These are phyloP conservation scores for Heteropelma amictum DNA, from an alignment of 2,888 invertebrate species.

Conservation along the genomic window DNA sequence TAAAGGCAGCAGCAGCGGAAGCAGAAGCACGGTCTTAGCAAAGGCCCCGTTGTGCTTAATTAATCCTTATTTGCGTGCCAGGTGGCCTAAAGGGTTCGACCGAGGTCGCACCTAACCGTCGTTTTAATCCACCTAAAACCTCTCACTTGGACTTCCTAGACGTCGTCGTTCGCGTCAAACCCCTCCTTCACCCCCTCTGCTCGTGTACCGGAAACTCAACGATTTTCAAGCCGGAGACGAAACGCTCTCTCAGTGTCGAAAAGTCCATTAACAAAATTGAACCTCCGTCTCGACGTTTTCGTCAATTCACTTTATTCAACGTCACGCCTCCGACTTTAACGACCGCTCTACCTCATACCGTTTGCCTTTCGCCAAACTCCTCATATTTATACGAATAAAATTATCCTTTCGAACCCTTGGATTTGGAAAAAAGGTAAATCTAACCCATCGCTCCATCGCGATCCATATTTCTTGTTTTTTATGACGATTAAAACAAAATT, in stretches of 20 bases:
- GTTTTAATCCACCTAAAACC: conserved; percentile 62
- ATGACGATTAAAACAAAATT: too few relatives aligned
- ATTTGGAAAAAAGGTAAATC: too few relatives aligned
- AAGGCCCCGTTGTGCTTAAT: conserved; percentile 57
- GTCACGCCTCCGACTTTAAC: conserved; percentile 31
- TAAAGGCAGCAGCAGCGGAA: conserved; percentile 54
- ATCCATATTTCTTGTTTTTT: too few relatives aligned
- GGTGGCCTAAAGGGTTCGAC: conserved; percentile 57
- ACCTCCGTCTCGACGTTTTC: conserved; percentile 51
- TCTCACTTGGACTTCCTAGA: conserved; percentile 23
- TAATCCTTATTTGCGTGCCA: conserved; percentile 66
- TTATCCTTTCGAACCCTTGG: too few relatives aligned
- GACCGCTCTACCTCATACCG: conserved; percentile 26
- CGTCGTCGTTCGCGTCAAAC: conserved; percentile 9
- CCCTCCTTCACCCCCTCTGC: neutral
- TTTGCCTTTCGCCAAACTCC: too few relatives aligned
- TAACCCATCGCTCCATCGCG: too few relatives aligned
- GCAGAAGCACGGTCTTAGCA: conserved; percentile 34
- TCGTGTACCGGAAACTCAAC: conserved; percentile 4
- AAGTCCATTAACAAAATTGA: conserved; percentile 68
- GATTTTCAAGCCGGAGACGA: conserved; percentile 14
- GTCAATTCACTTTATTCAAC: conserved; percentile 48
- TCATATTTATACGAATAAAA: neutral
- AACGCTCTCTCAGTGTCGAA: conserved; percentile 48
- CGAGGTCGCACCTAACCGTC: conserved; percentile 48